Base-by-base conservation (phyloP, 2,113 vertebrate genomes). In the Syngnathus typhle region DNA sequence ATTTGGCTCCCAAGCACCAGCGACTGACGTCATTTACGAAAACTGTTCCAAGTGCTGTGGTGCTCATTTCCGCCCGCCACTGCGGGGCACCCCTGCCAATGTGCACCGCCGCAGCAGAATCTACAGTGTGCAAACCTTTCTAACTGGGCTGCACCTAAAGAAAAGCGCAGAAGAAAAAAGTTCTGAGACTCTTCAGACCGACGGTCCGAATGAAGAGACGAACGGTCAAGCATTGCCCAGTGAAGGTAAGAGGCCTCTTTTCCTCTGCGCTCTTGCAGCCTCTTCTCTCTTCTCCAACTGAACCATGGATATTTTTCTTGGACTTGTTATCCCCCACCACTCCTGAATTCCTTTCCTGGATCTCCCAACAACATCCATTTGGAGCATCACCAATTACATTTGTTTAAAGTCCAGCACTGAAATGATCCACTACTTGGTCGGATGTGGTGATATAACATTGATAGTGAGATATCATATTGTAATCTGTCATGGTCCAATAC, bases 31-130 rank as follows among this genome's bases (percentile, higher is more conserved):
- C 64, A 76, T 89, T 54, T 91, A 92, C 64, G 90, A 92, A 73
- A 90, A 89, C 72, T 91, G 89, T 52, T 39, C 82, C 1, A 88
- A 87, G 72, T 91, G 89, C 72, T 76, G 18, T 23, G 74, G 69
- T 12, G 79, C 78, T 36, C 69, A 3, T 60, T 86, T 84, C 70
- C 80, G n/a, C 1, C 76, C 80, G 47, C 77, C 68, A 6, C 75
- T 51, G 0, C 46, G 41, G 58, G 71, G 62, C 23, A 0, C 21
- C 3, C 79, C 76, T 5, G 49, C 76, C n/a, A 13, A 75, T 54
- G 43, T 36, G 60, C 27, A 7, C 54, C 18, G 1, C 54, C 46
- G 21, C 56, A 44, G 73, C 21, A 69, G 41, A 49, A 3, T 37
- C 46, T 68, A 46, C 49, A 1, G 59, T 21, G 68, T 52, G 15